Conservation (phyloP, 2,113 vertebrate genomes). For the Pseudopodoces humilis region DNA sequence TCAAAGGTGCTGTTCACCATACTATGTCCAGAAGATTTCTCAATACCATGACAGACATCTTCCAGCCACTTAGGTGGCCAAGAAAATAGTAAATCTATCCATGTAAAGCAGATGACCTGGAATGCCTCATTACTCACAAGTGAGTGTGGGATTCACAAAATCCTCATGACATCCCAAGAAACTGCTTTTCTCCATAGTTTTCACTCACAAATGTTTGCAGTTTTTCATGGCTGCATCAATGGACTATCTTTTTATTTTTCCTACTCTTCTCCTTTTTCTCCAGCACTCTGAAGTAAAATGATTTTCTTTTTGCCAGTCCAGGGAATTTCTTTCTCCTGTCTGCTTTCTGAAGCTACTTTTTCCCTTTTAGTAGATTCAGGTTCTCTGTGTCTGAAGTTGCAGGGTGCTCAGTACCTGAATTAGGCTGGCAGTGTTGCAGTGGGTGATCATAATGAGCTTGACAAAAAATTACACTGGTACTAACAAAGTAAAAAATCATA, state of each 20-base stretch:
- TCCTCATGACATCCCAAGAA: slow-evolving; percentile 50
- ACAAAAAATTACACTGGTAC: not conserved
- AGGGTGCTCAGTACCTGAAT: not conserved
- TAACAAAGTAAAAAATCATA: not conserved
- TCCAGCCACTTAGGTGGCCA: slow-evolving; percentile 36
- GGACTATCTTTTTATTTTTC: not conserved
- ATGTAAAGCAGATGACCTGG: slow-evolving; percentile 24
- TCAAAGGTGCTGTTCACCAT: not conserved
- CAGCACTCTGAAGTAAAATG: not conserved
- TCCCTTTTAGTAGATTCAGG: not conserved
- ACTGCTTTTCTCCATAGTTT: not conserved
- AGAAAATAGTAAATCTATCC: slow-evolving; percentile 57
- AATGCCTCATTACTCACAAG: slow-evolving; percentile 55
- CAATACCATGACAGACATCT: not conserved
- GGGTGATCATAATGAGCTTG: not conserved
- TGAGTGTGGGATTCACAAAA: slow-evolving; percentile 62
- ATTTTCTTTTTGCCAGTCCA: not conserved
- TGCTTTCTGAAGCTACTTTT: not conserved
- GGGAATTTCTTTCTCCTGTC: not conserved
- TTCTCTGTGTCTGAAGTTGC: not conserved
- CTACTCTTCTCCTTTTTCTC: not conserved
- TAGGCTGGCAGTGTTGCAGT: not conserved
- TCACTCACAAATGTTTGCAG: not conserved
- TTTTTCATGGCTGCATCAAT: not conserved
- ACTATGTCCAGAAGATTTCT: slow-evolving; percentile 9